Conservation (phyloP, 2,113 vertebrate species). For the Myrmecobius fasciatus region DNA sequence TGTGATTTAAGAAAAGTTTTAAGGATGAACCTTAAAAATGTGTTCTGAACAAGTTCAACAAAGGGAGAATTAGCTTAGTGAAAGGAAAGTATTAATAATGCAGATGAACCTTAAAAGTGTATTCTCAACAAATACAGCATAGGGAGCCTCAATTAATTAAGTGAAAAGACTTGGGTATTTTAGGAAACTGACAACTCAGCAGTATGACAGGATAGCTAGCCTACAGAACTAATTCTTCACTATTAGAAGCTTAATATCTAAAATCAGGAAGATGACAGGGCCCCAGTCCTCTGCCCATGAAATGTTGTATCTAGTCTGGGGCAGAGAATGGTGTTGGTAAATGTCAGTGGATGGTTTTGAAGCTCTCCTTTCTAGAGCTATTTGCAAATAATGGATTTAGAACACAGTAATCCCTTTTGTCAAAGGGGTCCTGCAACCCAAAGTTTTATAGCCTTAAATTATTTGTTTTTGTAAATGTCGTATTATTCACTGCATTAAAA, state of each 20-base stretch:
- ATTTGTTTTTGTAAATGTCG: neutral
- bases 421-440: neutral
- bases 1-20: neutral
- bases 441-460: neutral
- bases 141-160: neutral
- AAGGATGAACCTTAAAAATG: neutral
- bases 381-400: neutral
- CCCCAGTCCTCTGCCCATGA: neutral
- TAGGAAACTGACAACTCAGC: neutral
- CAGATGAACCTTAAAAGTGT: neutral
- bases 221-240: neutral
- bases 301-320: neutral
- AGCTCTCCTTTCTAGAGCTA: neutral
- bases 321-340: neutral
- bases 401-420: neutral
- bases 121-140: neutral
- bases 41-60: neutral
- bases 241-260: neutral
- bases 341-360: neutral
- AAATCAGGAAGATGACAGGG: neutral
- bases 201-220: neutral
- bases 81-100: neutral
- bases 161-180: neutral
- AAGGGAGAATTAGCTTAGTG: neutral
- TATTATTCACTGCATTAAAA: neutral